Evolutionary conservation across 2,797 vertebrate genomes (phyloP).

Genomic region (Acanthurus lineatus): DNA sequence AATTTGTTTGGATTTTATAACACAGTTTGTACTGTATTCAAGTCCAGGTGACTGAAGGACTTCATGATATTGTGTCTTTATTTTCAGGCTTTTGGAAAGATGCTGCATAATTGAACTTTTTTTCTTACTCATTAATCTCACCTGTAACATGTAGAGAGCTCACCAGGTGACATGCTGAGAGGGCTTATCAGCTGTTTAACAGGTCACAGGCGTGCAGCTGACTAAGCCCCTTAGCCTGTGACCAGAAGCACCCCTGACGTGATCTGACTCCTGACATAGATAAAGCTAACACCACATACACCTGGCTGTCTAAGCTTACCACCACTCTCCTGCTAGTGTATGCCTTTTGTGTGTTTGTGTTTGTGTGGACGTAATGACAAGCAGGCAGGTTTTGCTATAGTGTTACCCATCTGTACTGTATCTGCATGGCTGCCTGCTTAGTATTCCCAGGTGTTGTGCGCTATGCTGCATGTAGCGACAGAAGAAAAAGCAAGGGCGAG

Average conservation of each 20-base stretch:
- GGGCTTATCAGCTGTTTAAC: conserved; percentile 73
- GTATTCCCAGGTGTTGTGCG: conserved; percentile 65
- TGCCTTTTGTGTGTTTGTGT: conserved; percentile 12
- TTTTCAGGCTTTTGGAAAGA: conserved; percentile 24
- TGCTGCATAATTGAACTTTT: conserved; percentile 37
- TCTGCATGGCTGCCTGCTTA: conserved; percentile 63
- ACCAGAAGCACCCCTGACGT: conserved; percentile 66
- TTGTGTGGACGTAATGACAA: conserved; percentile 48
- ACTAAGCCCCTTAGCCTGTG: conserved; percentile 76
- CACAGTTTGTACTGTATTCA: not conserved
- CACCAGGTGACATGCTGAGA: conserved; percentile 57
- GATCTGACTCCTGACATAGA: conserved; percentile 65
- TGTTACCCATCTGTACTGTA: conserved; percentile 61
- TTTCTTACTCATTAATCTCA: conserved; percentile 46
- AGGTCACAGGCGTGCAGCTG: conserved; percentile 72
- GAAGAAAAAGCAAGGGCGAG: conserved; percentile 54
- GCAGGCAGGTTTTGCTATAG: conserved; percentile 30
- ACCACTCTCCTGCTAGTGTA: conserved; percentile 21
- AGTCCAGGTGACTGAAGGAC: not conserved
- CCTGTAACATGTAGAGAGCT: conserved; percentile 37
- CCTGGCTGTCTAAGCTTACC: conserved; percentile 34
- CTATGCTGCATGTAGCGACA: conserved; percentile 56
- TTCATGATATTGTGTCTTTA: not conserved
- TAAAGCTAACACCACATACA: conserved; percentile 54
- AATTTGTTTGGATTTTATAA: not conserved